Evolutionary conservation across 2,113 vertebrate genomes (phyloP).

Genomic region (Seriola quinqueradiata): DNA sequence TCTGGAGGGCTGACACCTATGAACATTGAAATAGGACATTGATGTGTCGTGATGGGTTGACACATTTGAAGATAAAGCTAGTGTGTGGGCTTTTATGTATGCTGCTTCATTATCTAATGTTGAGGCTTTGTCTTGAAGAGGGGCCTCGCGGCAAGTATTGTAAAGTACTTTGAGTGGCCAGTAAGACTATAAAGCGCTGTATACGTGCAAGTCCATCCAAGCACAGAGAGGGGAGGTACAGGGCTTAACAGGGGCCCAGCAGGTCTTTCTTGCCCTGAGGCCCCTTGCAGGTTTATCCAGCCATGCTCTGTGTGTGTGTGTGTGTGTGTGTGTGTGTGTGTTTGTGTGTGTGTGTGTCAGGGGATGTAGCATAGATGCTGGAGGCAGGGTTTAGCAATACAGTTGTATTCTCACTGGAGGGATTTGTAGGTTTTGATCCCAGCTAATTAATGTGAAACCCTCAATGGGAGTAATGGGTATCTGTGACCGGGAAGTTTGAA

Average conservation of each 20-base stretch:
- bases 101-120: not conserved
- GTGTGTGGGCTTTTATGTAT: not conserved
- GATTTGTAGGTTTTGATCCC: slow-evolving; percentile 78
- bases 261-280: slow-evolving; percentile 1
- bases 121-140: not conserved
- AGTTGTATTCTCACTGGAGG: slow-evolving; percentile 65
- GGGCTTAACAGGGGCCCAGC: not conserved
- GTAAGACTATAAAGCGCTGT: too few relatives aligned
- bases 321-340: slow-evolving; percentile 35
- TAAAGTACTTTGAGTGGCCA: too few relatives aligned
- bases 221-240: not conserved
- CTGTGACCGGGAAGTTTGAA: slow-evolving; percentile 67
- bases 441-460: slow-evolving; percentile 79
- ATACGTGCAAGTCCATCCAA: too few relatives aligned
- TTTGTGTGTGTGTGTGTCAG: slow-evolving; percentile 29
- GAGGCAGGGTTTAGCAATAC: slow-evolving; percentile 56
- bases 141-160: not conserved
- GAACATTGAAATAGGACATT: not conserved
- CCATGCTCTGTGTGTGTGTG: slow-evolving; percentile 23
- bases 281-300: not conserved
- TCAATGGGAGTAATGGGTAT: slow-evolving; percentile 63
- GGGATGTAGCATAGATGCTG: slow-evolving; percentile 60
- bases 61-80: not conserved
- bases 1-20: not conserved
- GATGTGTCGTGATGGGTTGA: not conserved